Evolutionary conservation across 1,140 invertebrate species (phyloP).

Genomic region (Octopus bimaculoides): DNA sequence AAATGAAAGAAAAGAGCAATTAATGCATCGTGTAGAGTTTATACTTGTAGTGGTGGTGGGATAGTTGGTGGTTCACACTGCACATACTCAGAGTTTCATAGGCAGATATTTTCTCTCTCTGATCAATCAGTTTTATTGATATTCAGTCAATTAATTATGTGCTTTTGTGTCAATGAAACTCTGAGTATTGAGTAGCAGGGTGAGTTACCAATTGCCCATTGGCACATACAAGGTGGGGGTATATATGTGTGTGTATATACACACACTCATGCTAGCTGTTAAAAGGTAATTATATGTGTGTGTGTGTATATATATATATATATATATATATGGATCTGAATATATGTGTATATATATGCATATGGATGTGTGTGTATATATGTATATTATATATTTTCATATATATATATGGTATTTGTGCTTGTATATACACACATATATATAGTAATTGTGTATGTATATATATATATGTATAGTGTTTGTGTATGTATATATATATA

Average conservation of each 20-base stretch:
- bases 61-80: no score
- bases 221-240: no score
- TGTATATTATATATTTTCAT: neutral
- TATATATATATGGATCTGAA: neutral
- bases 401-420: neutral
- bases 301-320: neutral
- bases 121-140: no score
- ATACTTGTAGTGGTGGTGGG: no score
- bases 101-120: no score
- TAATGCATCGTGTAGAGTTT: no score
- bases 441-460: neutral
- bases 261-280: neutral
- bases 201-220: no score
- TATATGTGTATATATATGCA: neutral
- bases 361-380: neutral
- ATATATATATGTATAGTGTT: neutral
- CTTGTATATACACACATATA: neutral
- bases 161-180: no score
- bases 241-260: neutral
- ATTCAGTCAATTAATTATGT: no score
- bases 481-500: neutral
- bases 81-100: no score
- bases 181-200: no score
- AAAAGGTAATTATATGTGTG: neutral
- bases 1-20: no score